These are phyloP conservation scores for Tetramorium simillimum DNA, from an alignment of 1,140 invertebrate species.

Conservation along the genomic window DNA sequence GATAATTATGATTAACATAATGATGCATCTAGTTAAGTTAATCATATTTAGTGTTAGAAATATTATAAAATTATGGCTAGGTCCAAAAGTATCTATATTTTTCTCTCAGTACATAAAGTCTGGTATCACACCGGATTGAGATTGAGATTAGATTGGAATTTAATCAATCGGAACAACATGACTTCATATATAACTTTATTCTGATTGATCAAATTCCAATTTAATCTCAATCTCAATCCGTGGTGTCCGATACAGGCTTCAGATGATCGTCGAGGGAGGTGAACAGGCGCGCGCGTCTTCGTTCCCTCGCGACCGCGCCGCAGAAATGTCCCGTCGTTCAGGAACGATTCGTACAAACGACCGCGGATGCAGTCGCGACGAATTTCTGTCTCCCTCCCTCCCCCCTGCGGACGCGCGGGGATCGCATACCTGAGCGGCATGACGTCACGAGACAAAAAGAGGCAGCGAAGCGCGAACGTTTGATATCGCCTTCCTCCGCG, in stretches of 20 bases:
- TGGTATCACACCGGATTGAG: too few species aligned
- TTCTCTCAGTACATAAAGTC: too few species aligned
- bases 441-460: constrained; percentile 64
- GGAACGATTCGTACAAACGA: constrained; percentile 62
- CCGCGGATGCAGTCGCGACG: constrained; percentile 45
- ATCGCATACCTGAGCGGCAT: constrained; percentile 68
- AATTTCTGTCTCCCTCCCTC: constrained; percentile 36
- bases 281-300: constrained; percentile 9
- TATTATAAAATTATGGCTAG: too few species aligned
- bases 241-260: neutral
- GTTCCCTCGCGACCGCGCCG: constrained; percentile 16
- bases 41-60: too few species aligned
- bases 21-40: too few species aligned
- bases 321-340: constrained; percentile 25
- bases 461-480: constrained; percentile 49
- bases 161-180: too few species aligned
- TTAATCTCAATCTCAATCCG: too few species aligned
- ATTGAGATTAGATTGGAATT: too few species aligned
- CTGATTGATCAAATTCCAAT: too few species aligned
- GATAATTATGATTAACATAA: too few species aligned
- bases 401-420: neutral
- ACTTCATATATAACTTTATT: too few species aligned
- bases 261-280: constrained; percentile 43
- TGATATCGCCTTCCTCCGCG: constrained; percentile 64
- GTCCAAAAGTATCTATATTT: too few species aligned